A percentile compares a stretch with the other conserved stretches of the same genome.
Conservation (phyloP, 2,888 invertebrate genomes). For the Nysson spinosus region DNA sequence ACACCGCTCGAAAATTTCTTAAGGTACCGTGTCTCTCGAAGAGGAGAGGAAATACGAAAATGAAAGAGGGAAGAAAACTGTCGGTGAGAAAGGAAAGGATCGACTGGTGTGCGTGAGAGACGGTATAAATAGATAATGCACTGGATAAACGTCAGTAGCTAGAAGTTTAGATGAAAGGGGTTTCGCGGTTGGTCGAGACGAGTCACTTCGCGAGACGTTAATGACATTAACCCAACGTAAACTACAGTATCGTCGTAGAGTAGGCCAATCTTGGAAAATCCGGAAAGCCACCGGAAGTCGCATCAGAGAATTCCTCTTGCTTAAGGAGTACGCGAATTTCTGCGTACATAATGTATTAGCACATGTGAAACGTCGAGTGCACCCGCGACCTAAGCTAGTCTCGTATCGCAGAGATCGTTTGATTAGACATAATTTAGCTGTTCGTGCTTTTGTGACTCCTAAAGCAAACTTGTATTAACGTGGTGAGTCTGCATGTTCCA, state of each 20-base stretch:
- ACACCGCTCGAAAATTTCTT: slow-evolving; percentile 58
- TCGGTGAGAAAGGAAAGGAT: slow-evolving; percentile 12
- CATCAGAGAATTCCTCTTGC: too few relatives aligned
- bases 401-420: neutral
- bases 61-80: neutral
- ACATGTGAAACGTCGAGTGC: slow-evolving; percentile 2
- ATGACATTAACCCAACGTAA: slow-evolving; percentile 50
- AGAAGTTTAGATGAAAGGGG: slow-evolving; percentile 63
- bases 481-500: too few relatives aligned
- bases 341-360: slow-evolving; percentile 6
- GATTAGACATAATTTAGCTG: neutral
- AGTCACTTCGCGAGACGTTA: slow-evolving; percentile 51
- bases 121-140: slow-evolving; percentile 71
- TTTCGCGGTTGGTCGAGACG: slow-evolving; percentile 34
- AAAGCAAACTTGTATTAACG: too few relatives aligned
- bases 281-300: too few relatives aligned
- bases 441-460: too few relatives aligned
- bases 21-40: slow-evolving; percentile 22
- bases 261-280: too few relatives aligned
- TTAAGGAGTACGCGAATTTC: neutral
- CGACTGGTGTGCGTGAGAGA: slow-evolving; percentile 26
- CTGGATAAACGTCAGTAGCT: slow-evolving; percentile 62
- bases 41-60: slow-evolving; percentile 8
- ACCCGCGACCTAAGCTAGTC: neutral
- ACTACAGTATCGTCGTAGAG: slow-evolving; percentile 19